phyloP scores from a whole-genome alignment of 2,888 invertebrate genomes.

The Pristionchus fissidentatus region DNA sequence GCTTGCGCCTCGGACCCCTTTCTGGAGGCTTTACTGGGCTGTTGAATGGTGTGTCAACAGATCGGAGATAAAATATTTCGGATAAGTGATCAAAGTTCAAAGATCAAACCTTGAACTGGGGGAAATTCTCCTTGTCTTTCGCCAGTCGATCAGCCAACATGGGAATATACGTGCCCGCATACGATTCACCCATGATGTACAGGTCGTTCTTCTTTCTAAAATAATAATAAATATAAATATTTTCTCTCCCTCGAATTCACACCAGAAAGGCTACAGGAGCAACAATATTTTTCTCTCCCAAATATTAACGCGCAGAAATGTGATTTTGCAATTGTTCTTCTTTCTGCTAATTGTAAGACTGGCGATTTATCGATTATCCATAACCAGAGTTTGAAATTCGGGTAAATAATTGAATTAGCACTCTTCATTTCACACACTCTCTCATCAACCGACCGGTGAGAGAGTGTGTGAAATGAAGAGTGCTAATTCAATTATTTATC shows the following conservation, averaged over 20 bases:
- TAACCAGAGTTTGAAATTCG: too few relatives aligned
- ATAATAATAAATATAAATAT: neutral
- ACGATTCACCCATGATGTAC: conserved; percentile 79
- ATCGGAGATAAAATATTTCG: neutral
- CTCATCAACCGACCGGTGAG: too few relatives aligned
- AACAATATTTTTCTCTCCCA: neutral
- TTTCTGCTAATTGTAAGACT: too few relatives aligned
- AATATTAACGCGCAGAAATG: too few relatives aligned
- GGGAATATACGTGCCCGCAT: conserved; percentile 79
- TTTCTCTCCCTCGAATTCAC: neutral
- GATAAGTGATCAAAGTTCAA: neutral
- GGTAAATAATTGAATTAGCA: too few relatives aligned
- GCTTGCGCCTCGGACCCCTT: too few relatives aligned
- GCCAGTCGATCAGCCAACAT: conserved; percentile 61
- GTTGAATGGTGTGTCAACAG: neutral
- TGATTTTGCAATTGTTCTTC: too few relatives aligned
- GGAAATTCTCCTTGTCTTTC: conserved; percentile 54
- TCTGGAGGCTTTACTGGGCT: too few relatives aligned
- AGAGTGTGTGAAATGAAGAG: too few relatives aligned
- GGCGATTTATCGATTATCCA: too few relatives aligned
- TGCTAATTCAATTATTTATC: too few relatives aligned
- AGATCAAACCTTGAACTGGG: conserved; percentile 61
- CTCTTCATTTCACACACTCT: too few relatives aligned
- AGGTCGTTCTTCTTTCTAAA: conserved; percentile 75
- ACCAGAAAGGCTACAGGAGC: neutral